Conservation (phyloP, 2,888 invertebrate genomes). For the Tetramorium bicarinatum region DNA sequence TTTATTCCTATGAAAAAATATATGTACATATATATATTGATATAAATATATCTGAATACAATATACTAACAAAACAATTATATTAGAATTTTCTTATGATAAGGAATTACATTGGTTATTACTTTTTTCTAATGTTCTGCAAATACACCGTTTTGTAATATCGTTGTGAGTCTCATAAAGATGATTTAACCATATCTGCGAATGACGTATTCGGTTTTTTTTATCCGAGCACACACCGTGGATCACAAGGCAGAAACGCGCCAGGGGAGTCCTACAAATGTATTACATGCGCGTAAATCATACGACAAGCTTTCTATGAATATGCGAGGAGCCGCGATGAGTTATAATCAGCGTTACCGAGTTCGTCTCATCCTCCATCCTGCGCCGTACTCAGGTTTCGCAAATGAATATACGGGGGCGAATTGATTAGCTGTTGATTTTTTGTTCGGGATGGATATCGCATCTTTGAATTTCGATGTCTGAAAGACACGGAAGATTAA, state of each 20-base stretch:
- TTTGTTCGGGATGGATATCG: neutral
- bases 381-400: constrained; percentile 22
- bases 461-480: constrained; percentile 3
- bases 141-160: constrained; percentile 27
- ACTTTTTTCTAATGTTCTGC: neutral
- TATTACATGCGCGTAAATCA: constrained; percentile 73
- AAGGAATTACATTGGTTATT: neutral
- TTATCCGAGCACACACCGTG: neutral
- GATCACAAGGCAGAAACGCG: constrained; percentile 52
- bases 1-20: neutral
- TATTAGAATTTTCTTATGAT: neutral
- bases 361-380: constrained; percentile 10
- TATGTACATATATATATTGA: neutral
- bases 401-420: constrained; percentile 40
- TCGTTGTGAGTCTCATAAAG: constrained; percentile 2
- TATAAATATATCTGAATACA: neutral
- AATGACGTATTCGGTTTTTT: constrained; percentile 35
- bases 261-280: constrained; percentile 64
- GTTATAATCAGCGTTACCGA: constrained; percentile 69
- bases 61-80: neutral
- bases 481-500: neutral
- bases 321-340: constrained; percentile 72
- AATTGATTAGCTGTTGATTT: constrained; percentile 43
- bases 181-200: constrained; percentile 42
- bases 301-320: constrained; percentile 69